phyloP scores from a whole-genome alignment of 1,140 invertebrate species.

The Pachyrhynchus sulphureomaculatus region DNA sequence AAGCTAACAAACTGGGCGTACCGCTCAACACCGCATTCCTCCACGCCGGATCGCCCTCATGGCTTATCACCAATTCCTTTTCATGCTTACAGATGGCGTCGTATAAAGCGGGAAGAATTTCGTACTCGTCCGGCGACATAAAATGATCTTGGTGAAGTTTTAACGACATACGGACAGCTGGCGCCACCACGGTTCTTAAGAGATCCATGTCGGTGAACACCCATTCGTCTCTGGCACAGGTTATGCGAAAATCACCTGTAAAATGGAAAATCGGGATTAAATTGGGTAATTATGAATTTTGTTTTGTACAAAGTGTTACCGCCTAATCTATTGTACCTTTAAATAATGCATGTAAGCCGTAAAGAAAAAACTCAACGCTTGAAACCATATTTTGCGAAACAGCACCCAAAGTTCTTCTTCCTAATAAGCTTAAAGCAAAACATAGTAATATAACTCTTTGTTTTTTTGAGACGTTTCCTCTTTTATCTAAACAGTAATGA shows the following conservation, averaged over 20 bases:
- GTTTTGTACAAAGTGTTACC: no score
- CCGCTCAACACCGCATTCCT: constrained; percentile 93
- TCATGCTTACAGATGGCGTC: constrained; percentile 89
- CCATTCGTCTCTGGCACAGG: constrained; percentile 95
- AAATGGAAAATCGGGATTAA: no score
- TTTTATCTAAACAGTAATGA: constrained; percentile 77
- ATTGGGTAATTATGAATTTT: no score
- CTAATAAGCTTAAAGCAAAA: constrained; percentile 88
- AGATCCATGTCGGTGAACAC: constrained; percentile 97
- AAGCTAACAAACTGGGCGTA: constrained; percentile 91
- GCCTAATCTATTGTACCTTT: constrained; percentile 63
- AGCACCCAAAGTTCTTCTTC: constrained; percentile 85
- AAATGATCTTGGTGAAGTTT: constrained; percentile 98
- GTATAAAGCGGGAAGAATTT: constrained; percentile 82
- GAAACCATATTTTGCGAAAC: constrained; percentile 87
- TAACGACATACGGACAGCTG: constrained; percentile 95
- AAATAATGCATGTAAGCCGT: constrained; percentile 95
- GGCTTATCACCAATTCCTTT: constrained; percentile 92
- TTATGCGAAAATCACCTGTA: constrained; percentile 90
- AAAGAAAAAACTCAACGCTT: constrained; percentile 96
- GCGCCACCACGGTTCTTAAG: constrained; percentile 89
- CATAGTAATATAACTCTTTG: constrained; percentile 72
- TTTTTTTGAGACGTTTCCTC: constrained; percentile 56
- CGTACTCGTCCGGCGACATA: constrained; percentile 93
- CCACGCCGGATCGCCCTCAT: constrained; percentile 98